Evolutionary conservation across 2,888 invertebrate species (phyloP), one percentile per base, ranked within the genome.

Genomic region (Plebejus melissa): DNA sequence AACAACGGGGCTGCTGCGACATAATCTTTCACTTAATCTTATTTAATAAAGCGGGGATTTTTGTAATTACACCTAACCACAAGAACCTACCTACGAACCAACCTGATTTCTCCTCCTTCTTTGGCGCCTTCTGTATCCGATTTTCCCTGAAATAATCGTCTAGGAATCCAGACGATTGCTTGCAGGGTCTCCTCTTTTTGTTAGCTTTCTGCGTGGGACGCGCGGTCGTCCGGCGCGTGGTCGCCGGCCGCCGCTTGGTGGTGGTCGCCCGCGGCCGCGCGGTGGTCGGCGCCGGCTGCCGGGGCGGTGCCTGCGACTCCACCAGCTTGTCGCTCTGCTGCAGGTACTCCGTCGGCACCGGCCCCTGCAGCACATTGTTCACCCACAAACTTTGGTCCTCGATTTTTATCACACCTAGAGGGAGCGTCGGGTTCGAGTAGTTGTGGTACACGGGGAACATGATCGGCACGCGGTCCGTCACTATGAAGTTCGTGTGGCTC

Each of bases 401-500:
- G 69, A 83, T 80, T 75, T 86, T 77, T 0, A 86, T 84, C 11
- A 79, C 76, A 36, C 65, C 75, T 50, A 77, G 75, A 4, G 82
- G 82, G 32, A 77, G 46, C 22, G 82, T 82, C 32, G 83, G 83
- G 38, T 76, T 83, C 41, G 78, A 60, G 77, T 57, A 57, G 57
- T 71, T 75, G 4, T 82, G 80, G 4, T 81, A 80, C 69, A 74
- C 65, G 5, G 74, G 77, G 16, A 76, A 78, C 16, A 82, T 76
- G 76, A 81, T 77, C 7, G 85, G 85, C 70, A 87, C 84, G 77
- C 88, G 80, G 74, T 83, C 89, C 13, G 92, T 91, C 81, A 88
- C 90, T 80, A 91, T 84, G 85, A 91, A 87, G 81, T 91, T 92
- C n/a, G 91, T 90, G 84, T 91, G 88, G 83, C 90, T 93, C 78